A percentile compares a stretch with the other conserved stretches of the same genome.
phyloP scores from a whole-genome alignment of 2,113 vertebrate genomes.

The Epinephelus cyanopodus region DNA sequence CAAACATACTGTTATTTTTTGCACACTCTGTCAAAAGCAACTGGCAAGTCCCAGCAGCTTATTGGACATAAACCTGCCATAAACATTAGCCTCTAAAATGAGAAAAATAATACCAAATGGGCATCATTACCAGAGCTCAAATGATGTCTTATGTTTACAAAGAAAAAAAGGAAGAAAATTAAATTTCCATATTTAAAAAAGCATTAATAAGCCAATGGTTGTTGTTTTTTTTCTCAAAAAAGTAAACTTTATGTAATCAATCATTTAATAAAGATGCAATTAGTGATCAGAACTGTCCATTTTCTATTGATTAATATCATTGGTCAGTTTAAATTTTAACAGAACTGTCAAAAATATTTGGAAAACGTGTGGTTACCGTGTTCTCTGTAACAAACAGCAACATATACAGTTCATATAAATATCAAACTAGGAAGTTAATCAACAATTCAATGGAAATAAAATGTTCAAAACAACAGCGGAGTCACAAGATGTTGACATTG shows the following conservation, averaged over 20 bases:
- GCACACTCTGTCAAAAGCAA: not conserved
- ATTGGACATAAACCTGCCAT: not conserved
- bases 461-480: constrained; percentile 30
- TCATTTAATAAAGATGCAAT: not conserved
- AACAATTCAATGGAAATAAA: not conserved
- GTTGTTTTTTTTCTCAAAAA: not conserved
- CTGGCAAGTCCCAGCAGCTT: not conserved
- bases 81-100: not conserved
- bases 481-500: constrained; percentile 45
- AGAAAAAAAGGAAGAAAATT: not conserved
- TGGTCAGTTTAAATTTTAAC: not conserved
- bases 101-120: not conserved
- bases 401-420: not conserved
- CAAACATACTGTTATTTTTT: no score
- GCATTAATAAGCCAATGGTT: not conserved
- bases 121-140: not conserved
- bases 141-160: not conserved
- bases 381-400: not conserved
- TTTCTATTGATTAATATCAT: not conserved
- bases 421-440: not conserved
- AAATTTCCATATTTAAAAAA: not conserved
- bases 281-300: not conserved
- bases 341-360: not conserved
- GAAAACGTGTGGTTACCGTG: not conserved
- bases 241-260: not conserved